Base-by-base conservation (phyloP, 2,113 vertebrate genomes). In the Barbus barbus region DNA sequence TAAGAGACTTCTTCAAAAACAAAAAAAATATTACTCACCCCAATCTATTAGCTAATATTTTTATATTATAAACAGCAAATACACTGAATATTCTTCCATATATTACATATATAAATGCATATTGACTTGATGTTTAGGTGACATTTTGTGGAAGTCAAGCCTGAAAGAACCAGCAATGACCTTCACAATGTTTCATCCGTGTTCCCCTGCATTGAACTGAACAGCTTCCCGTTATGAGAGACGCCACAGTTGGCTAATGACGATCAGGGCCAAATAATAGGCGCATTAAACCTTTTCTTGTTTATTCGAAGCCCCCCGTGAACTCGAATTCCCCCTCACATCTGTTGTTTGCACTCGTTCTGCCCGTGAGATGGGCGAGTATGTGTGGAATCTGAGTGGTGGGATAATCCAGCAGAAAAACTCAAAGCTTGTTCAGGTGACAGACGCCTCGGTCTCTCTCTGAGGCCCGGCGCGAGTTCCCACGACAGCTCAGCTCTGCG, bases 261-360 rank as follows among this genome's bases (percentile, higher is more conserved):
- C 73, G 9, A 75, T 75, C 46, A 31, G 8, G 20, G 46, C 18
- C 18, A 12, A 53, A 53, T 20, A 28, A 76, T 12, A 31, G 5
- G 73, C 9, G 48, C 48, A 76, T 75, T 51, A 51, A 51, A 76
- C 4, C 8, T 76, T 76, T 28, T 41, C 4, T n/a, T n/a, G 20
- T 53, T 82, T 31, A 48, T 31, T 56, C 9, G n/a, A 53, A 72
- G 31, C 31, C 51, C 33, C 51, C 22, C 33, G 9, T 36, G 28
- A 48, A 53, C 20, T 82, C 9, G 1, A 33, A 36, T 36, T 18
- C 44, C 53, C 44, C 3, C 53, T 80, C 51, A 72, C 84, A 81
- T 69, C 69, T 75, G 78, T 14, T 41, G 84, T 81, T 65, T 75
- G n/a, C n/a, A n/a, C n/a, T n/a, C n/a, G n/a, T n/a, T n/a, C n/a